Percentiles rank a stretch among this genome's conserved stretches.
phyloP scores from a whole-genome alignment of 2,888 invertebrate genomes.

The Oscheius onirici region DNA sequence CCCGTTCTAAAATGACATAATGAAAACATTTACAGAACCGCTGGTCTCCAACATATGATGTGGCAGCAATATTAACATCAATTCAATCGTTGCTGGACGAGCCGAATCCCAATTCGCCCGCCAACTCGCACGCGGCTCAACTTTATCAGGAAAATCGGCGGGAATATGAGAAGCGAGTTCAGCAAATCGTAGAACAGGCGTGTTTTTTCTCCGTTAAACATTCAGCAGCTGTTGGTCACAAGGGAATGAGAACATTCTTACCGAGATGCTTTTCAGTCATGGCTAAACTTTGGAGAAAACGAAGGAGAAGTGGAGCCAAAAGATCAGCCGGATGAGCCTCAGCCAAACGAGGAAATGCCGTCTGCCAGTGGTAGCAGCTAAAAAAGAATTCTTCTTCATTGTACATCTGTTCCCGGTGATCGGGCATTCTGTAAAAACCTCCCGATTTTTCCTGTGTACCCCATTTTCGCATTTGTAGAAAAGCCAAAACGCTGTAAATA shows the following conservation, averaged over 20 bases:
- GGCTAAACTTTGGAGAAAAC: conserved; percentile 75
- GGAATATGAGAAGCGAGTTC: conserved; percentile 98
- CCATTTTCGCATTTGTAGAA: conserved; percentile 19
- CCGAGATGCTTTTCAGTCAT: conserved; percentile 77
- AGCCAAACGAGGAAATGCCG: conserved; percentile 33
- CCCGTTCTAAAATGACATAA: conserved; percentile 1
- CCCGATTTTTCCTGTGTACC: conserved; percentile 2
- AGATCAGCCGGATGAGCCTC: conserved; percentile 39
- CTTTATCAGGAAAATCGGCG: conserved; percentile 98
- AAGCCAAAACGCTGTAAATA: conserved; percentile 18
- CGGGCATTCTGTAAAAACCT: conserved; percentile 24
- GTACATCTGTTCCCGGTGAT: conserved; percentile 22
- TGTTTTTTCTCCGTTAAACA: conserved; percentile 6
- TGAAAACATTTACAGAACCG: conserved; percentile 93
- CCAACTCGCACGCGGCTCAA: conserved; percentile 98
- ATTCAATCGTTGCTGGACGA: conserved; percentile 99
- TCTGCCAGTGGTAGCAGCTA: conserved; percentile 37
- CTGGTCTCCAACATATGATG: conserved; percentile 99
- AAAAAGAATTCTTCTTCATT: not conserved
- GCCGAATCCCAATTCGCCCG: conserved; percentile 99
- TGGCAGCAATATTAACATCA: conserved; percentile 98
- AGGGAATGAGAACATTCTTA: not conserved
- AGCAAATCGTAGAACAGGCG: conserved; percentile 94
- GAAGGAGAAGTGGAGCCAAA: conserved; percentile 63
- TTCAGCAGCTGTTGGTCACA: not conserved